Base-by-base conservation (phyloP, 2,113 vertebrate genomes). In the Neogobius melanostomus region DNA sequence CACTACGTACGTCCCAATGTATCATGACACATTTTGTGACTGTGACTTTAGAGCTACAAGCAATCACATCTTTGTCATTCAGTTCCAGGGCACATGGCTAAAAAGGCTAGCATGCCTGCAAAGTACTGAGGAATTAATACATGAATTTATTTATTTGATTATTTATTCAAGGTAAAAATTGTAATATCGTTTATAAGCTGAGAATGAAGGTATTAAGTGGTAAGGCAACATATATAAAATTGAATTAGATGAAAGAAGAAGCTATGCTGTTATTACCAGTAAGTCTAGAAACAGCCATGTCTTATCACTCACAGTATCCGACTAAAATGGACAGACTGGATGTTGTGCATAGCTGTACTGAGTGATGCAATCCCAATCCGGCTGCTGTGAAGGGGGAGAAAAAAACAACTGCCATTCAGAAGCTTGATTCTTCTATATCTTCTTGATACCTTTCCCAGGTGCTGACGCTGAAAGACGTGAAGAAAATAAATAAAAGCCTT, bases 401-500 rank as follows among this genome's bases (percentile, higher is more conserved):
- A 59, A 43, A 21, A 56, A 56, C 16, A n/a, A 47, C 61, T 21
- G 46, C 45, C 62, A 57, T 63, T 68, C 57, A 52, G 7, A 59
- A 64, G 68, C 63, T 74, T 51, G 54, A 63, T 44, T 75, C 63
- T 73, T 52, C 42, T 16, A 46, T 3, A n/a, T 47, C 64, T 36
- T 36, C 11, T 44, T 64, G n/a, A 64, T 72, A 52, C 12, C 64
- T 63, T n/a, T 12, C 16, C 2, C 14, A 78, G 28, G 28, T 46
- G 52, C 59, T 36, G n/a, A 67, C 17, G 53, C 15, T 6, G 6
- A 51, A 6, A 44, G 71, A 51, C 66, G 45, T 48, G 51, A 53
- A 51, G 7, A 36, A 36, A 59, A 11, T 1, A 64, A 45, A 66
- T 69, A 75, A 54, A 8, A 61, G 36, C 6, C 12, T 68, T n/a